Conservation (phyloP, 1,140 invertebrate genomes). For the Temnothorax longispinosus region DNA sequence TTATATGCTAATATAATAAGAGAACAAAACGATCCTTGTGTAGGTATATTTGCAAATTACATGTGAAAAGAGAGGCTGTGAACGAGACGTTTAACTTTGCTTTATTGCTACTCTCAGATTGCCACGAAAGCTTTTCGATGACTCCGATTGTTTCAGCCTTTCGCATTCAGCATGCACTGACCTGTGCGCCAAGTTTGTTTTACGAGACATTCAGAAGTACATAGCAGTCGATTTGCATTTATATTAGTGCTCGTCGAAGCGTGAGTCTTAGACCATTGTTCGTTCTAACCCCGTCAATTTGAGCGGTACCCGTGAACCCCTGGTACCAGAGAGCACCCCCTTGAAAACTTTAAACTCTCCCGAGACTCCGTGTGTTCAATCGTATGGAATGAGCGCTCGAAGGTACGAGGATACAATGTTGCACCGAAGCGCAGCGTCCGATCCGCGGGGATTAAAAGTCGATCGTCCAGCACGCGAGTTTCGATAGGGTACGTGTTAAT, state of each 20-base stretch:
- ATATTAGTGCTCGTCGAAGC: conserved; percentile 77
- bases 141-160: conserved; percentile 58
- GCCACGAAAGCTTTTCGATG: conserved; percentile 47
- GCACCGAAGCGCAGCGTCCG: conserved; percentile 20
- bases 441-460: conserved; percentile 62
- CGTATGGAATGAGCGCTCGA: conserved; percentile 75
- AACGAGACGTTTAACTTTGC: background rate
- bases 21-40: background rate
- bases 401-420: conserved; percentile 60
- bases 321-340: background rate
- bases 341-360: conserved; percentile 71
- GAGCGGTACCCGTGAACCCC: conserved; percentile 50
- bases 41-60: conserved; percentile 17
- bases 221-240: conserved; percentile 80
- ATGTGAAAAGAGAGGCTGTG: background rate
- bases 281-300: conserved; percentile 67
- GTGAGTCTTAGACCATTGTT: conserved; percentile 74
- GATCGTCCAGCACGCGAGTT: conserved; percentile 43
- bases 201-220: conserved; percentile 71
- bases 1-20: background rate
- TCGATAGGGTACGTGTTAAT: conserved; percentile 54
- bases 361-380: conserved; percentile 72
- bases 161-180: conserved; percentile 41
- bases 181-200: conserved; percentile 69
- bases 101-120: conserved; percentile 22